phyloP scores from a whole-genome alignment of 1,140 invertebrate genomes.

The Macrobrachium nipponense region DNA sequence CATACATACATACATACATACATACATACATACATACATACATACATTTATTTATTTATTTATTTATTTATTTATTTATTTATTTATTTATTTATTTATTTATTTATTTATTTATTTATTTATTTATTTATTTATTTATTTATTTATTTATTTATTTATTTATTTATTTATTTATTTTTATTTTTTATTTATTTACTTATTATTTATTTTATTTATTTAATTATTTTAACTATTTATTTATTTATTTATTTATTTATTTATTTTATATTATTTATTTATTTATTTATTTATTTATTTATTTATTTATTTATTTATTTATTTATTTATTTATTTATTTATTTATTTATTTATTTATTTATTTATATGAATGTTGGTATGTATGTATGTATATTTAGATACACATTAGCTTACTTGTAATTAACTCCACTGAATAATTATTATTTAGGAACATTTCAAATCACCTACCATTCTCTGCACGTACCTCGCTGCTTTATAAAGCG shows the following conservation, averaged over 20 bases:
- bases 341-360: background rate
- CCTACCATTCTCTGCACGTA: too few relatives aligned
- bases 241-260: too few relatives aligned
- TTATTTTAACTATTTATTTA: background rate
- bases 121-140: conserved; percentile 13
- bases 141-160: conserved; percentile 10
- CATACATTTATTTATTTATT: background rate
- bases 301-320: background rate
- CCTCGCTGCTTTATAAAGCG: too few relatives aligned
- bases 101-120: conserved; percentile 28
- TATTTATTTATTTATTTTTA: conserved; percentile 28
- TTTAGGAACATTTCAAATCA: too few relatives aligned
- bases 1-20: conserved; percentile 25
- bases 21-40: background rate
- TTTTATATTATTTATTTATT: background rate
- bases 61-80: background rate
- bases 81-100: conserved; percentile 10
- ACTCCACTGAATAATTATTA: too few relatives aligned
- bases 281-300: background rate
- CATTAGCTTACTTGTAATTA: background rate
- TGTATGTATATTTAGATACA: background rate
- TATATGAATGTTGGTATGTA: background rate
- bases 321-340: background rate
- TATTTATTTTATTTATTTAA: too few relatives aligned
- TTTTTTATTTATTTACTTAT: too few relatives aligned